phyloP scores from a whole-genome alignment of 2,797 vertebrate genomes.

The Ceyx erithaca region DNA sequence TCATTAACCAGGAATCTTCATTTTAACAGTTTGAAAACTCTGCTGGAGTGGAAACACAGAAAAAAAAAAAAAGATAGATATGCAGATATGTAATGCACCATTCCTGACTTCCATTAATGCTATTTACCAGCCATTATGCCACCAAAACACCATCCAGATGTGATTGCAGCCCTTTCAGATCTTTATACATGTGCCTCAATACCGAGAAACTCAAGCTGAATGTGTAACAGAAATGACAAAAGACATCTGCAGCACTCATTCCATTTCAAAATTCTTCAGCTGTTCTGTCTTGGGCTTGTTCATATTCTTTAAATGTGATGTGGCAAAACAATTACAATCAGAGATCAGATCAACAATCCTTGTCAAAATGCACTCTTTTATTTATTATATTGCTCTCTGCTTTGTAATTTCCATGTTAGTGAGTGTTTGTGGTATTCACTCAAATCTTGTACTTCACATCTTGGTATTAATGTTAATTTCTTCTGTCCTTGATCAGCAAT shows the following conservation, averaged over 20 bases:
- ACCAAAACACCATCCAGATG: constrained; percentile 48
- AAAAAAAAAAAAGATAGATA: background rate
- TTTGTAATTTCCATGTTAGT: background rate
- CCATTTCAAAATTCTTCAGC: background rate
- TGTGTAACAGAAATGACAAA: constrained; percentile 15
- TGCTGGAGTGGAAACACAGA: background rate
- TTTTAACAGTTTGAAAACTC: background rate
- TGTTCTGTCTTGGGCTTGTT: background rate
- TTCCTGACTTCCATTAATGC: background rate
- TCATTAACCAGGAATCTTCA: background rate
- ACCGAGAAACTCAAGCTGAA: constrained; percentile 6
- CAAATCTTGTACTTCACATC: background rate
- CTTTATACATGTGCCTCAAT: background rate
- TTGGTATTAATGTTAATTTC: background rate
- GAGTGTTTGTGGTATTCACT: background rate
- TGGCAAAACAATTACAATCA: constrained; percentile 17
- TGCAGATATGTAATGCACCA: background rate
- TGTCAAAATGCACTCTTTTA: background rate
- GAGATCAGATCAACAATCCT: background rate
- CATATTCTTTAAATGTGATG: background rate
- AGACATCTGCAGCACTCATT: constrained; percentile 1
- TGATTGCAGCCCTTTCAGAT: background rate
- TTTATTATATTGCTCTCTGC: background rate
- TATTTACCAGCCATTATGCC: constrained; percentile 19
- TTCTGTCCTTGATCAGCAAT: background rate